Evolutionary conservation across 2,888 invertebrate genomes (phyloP), one percentile per base, ranked within the genome.

Genomic region (Pasiphila rectangulata): DNA sequence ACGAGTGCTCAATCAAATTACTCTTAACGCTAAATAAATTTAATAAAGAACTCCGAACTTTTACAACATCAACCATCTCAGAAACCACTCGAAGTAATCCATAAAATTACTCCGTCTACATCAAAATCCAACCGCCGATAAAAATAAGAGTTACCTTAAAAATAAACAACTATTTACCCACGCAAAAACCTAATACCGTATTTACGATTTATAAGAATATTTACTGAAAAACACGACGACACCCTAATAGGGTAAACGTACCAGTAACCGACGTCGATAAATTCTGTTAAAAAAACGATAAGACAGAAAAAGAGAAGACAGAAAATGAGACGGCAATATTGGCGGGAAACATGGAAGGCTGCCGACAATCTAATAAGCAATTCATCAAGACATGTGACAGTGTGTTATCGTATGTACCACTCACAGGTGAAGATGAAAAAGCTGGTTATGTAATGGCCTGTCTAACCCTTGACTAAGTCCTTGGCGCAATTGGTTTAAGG

Each of bases 351-450:
- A 68, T 52, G 62, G 51, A 64, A 66, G 69, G 66, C 46, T 68
- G 68, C 68, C 67, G 78, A 79, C 79, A 78, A 80, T 78, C 78
- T 83, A 83, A 83, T 82, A 80, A 80, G 79, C 81, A 79, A 84
- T 84, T 85, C 83, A 85, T 85, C 84, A 85, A 68, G 68, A 54
- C 69, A 74, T 77, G 80, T 83, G 83, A 84, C 83, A 81, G 79
- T 78, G 63, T 81, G 81, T 81, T 83, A 78, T 78, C 77, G 73
- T 64, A 53, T 32, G 30, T 36, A 25, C 41, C 37, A 2, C 21
- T 12, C 45, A 41, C 45, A 45, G 50, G 7, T 15, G 21, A 34
- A 13, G 17, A 1, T 4, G 9, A 23, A 16, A 36, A 27, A 38
- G 50, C 50, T 41, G 3, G 45, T 3, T 15, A 3, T 20, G 2